These are phyloP conservation scores for Sesia apiformis DNA, from an alignment of 2,888 invertebrate genomes.

Conservation along the genomic window DNA sequence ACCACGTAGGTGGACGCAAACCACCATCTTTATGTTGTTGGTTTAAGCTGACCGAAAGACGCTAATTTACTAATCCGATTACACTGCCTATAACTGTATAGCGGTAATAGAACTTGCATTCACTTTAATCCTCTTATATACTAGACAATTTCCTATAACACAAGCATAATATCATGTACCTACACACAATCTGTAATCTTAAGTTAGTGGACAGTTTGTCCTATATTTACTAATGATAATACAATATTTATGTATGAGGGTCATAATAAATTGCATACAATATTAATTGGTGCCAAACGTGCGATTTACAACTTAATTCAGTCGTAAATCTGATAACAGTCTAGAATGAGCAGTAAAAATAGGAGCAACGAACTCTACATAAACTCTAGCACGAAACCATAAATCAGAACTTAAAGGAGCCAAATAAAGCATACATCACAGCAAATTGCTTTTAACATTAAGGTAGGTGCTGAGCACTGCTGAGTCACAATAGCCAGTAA, in stretches of 20 bases:
- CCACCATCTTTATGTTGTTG: conserved; percentile 22
- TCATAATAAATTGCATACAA: conserved; percentile 8
- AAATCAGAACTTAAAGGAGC: too few relatives aligned
- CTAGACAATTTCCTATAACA: too few relatives aligned
- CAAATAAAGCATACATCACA: too few relatives aligned
- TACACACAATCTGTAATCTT: too few relatives aligned
- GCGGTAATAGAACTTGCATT: neutral
- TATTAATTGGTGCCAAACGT: conserved; percentile 24
- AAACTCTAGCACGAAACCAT: conserved; percentile 3
- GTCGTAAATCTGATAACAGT: conserved; percentile 17
- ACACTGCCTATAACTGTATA: conserved; percentile 7
- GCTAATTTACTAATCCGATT: conserved; percentile 41
- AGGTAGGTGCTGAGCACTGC: too few relatives aligned
- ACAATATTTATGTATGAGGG: too few relatives aligned
- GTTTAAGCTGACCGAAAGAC: conserved; percentile 21
- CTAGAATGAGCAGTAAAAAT: conserved; percentile 10
- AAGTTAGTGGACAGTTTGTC: too few relatives aligned
- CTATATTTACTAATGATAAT: too few relatives aligned
- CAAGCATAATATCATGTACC: too few relatives aligned
- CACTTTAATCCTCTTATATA: too few relatives aligned
- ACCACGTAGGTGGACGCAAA: conserved; percentile 21
- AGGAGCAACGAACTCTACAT: conserved; percentile 5
- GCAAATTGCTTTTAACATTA: too few relatives aligned
- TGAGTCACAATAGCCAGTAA: too few relatives aligned
- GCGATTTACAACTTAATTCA: conserved; percentile 21